Evolutionary conservation across 2,113 vertebrate genomes (phyloP).

Genomic region (Numenius arquata): DNA sequence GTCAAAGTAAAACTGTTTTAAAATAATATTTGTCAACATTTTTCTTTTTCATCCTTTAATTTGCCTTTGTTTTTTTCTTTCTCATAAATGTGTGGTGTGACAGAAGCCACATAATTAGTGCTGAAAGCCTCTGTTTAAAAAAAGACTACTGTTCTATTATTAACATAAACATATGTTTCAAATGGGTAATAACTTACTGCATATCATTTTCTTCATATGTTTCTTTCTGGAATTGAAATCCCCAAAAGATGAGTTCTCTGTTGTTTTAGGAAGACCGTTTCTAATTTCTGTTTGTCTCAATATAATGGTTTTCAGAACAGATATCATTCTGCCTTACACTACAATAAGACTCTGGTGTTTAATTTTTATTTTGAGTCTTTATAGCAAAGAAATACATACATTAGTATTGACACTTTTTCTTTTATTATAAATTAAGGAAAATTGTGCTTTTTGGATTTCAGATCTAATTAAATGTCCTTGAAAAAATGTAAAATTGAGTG

Average conservation of each 20-base stretch:
- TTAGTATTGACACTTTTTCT: background rate
- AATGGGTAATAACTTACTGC: background rate
- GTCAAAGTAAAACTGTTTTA: background rate
- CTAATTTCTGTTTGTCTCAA: background rate
- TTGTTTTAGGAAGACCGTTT: background rate
- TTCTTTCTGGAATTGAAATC: background rate
- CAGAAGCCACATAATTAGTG: background rate
- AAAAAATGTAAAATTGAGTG: background rate
- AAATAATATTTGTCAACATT: slow-evolving; percentile 15
- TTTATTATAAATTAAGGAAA: background rate
- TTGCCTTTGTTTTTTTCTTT: background rate
- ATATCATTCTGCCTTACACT: background rate
- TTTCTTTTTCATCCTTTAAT: background rate
- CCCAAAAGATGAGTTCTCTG: background rate
- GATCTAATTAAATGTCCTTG: background rate
- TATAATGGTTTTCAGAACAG: background rate
- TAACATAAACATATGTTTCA: background rate
- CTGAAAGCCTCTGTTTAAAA: background rate
- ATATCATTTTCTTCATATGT: background rate
- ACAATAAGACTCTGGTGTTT: background rate
- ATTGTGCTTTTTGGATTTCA: background rate
- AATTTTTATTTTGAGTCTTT: background rate
- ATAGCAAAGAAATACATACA: background rate
- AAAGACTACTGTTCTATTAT: background rate
- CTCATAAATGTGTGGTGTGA: background rate